These are phyloP conservation scores for Xylophagus ater DNA, from an alignment of 2,888 invertebrate species.

Conservation along the genomic window DNA sequence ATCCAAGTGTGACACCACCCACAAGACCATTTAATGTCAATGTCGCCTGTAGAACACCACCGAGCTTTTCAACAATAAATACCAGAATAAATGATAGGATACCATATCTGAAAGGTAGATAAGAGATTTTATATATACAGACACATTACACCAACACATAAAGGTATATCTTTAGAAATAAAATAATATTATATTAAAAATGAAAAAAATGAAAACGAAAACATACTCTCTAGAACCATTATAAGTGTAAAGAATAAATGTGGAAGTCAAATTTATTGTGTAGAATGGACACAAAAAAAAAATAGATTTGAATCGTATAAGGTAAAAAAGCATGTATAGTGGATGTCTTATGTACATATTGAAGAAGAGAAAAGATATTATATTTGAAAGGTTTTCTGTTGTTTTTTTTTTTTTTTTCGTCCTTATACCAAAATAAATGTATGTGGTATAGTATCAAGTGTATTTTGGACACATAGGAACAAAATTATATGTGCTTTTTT, in stretches of 20 bases:
- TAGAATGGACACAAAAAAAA: background rate
- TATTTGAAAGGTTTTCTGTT: too few species aligned
- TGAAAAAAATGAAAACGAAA: background rate
- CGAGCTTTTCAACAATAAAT: slow-evolving; percentile 75
- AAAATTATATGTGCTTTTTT: too few species aligned
- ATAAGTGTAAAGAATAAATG: too few species aligned
- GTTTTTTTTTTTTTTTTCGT: too few species aligned
- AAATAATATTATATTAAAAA: background rate
- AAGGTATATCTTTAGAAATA: too few species aligned
- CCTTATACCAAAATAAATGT: too few species aligned
- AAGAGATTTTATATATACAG: too few species aligned
- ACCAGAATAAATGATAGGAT: slow-evolving; percentile 66
- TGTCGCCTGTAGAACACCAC: slow-evolving; percentile 80
- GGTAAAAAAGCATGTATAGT: background rate
- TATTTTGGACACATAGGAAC: too few species aligned
- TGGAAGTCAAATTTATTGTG: background rate
- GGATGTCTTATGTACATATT: background rate
- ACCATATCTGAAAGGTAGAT: slow-evolving; percentile 53
- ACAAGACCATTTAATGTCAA: slow-evolving; percentile 82
- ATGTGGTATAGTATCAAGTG: too few species aligned
- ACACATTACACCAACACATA: too few species aligned
- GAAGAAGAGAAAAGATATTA: background rate
- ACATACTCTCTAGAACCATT: too few species aligned
- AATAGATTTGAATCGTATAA: background rate
- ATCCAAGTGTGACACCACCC: slow-evolving; percentile 75